Base-by-base conservation (phyloP, 2,888 invertebrate genomes). In the Parnassius apollo region DNA sequence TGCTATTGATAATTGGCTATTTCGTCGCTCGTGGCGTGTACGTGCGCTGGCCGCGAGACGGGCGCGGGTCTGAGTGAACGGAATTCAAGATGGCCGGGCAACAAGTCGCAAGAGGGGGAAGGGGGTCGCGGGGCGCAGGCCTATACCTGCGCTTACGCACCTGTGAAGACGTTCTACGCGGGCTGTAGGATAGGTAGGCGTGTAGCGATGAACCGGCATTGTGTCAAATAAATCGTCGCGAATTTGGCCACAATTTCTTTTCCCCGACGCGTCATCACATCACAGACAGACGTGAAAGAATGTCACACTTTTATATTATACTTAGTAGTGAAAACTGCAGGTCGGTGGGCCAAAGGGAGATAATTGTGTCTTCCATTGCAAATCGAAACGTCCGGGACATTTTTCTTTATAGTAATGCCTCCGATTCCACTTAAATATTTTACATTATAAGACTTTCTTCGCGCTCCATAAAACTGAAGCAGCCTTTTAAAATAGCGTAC, bases 41-140 rank as follows among this genome's bases (percentile, higher is more conserved):
- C 87, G 88, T 86, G 86, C 86, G 83, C 69, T 74, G 73, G 80
- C 83, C 87, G 85, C 91, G 84, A 85, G 83, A 74, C 86, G 76
- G 81, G 82, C 88, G 90, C 90, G 91, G 85, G 82, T 84, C 84
- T 85, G 87, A 88, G 91, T 86, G 89, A 89, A 79, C 81, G 91
- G 91, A 90, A 89, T 90, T 86, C 90, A 91, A 91, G 90, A 90
- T 91, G 91, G 90, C 86, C 74, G 75, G 70, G 63, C 71, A 67
- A 71, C 65, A 70, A 72, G 70, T 73, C 73, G 76, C 68, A 69
- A 64, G 67, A 35, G 67, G 62, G 69, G 65, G 67, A 18, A 67
- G 62, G 58, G 69, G 65, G 66, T 65, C 70, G 71, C 71, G 66
- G 62, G 69, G 59, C 63, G 65, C 55, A 57, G 60, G 52, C 64